Evolutionary conservation across 2,888 invertebrate species (phyloP).

Genomic region (Drosophila putrida): DNA sequence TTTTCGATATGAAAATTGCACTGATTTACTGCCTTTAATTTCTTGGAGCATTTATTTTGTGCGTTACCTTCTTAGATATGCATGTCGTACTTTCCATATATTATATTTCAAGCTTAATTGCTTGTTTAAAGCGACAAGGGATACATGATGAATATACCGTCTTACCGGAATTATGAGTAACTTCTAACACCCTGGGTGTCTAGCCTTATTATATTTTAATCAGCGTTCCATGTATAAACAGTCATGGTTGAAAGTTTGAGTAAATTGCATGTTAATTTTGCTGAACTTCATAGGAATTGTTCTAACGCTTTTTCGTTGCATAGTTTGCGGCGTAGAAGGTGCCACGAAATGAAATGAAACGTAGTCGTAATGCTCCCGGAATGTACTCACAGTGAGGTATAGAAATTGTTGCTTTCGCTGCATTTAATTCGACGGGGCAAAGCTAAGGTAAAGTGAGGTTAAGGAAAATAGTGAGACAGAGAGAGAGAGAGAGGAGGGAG

Average conservation of each 20-base stretch:
- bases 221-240: constrained; percentile 26
- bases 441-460: constrained; percentile 21
- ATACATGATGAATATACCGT: neutral
- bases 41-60: constrained; percentile 60
- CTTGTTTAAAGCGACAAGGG: neutral
- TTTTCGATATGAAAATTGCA: constrained; percentile 72
- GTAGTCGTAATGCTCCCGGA: constrained; percentile 53
- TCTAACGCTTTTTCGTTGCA: constrained; percentile 41
- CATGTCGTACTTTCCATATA: too few species aligned
- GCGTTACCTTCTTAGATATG: constrained; percentile 9
- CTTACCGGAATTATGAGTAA: neutral
- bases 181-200: neutral
- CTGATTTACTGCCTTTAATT: constrained; percentile 71
- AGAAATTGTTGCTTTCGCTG: constrained; percentile 25
- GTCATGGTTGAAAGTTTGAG: constrained; percentile 45
- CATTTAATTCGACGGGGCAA: neutral
- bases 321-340: constrained; percentile 37
- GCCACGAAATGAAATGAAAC: constrained; percentile 64
- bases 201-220: constrained; percentile 69
- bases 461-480: neutral
- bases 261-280: constrained; percentile 74
- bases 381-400: constrained; percentile 41
- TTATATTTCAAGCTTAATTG: neutral
- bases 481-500: neutral
- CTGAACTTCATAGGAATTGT: constrained; percentile 57